Conservation (phyloP, 2,113 vertebrate genomes). For the Hymenochirus boettgeri region DNA sequence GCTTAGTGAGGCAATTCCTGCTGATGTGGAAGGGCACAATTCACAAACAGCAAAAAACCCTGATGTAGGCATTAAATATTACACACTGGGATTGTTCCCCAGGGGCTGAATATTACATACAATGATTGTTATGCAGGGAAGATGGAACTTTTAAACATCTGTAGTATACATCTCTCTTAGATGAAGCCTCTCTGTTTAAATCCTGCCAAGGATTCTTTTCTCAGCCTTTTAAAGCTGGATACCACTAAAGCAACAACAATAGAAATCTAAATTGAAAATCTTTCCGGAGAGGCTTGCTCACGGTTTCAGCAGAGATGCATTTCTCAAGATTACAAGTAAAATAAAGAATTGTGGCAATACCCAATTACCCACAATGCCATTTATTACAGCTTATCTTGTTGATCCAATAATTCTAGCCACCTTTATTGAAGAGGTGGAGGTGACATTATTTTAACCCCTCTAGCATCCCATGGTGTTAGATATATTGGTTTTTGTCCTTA, state of each 20-base stretch:
- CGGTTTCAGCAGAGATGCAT: slow-evolving; percentile 36
- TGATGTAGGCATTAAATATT: too few relatives aligned
- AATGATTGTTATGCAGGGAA: slow-evolving; percentile 2
- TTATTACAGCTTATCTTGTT: slow-evolving; percentile 34
- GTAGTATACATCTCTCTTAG: background rate
- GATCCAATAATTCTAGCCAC: slow-evolving; percentile 37
- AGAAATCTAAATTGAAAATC: slow-evolving; percentile 43
- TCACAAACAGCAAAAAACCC: too few relatives aligned
- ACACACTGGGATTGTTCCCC: too few relatives aligned
- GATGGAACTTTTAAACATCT: slow-evolving; percentile 8
- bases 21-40: too few relatives aligned
- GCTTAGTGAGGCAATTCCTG: background rate
- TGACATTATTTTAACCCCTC: slow-evolving; percentile 26
- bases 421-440: slow-evolving; percentile 10
- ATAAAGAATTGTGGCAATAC: slow-evolving; percentile 39
- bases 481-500: background rate
- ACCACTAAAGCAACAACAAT: slow-evolving; percentile 20
- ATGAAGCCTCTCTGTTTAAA: slow-evolving; percentile 7
- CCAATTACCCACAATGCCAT: slow-evolving; percentile 36
- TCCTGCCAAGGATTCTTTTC: slow-evolving; percentile 14
- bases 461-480: background rate
- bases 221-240: slow-evolving; percentile 13
- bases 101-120: background rate
- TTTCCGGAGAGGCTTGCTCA: slow-evolving; percentile 22
- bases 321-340: slow-evolving; percentile 36